phyloP scores from a whole-genome alignment of 2,797 vertebrate genomes.

The Kryptopterus vitreolus region DNA sequence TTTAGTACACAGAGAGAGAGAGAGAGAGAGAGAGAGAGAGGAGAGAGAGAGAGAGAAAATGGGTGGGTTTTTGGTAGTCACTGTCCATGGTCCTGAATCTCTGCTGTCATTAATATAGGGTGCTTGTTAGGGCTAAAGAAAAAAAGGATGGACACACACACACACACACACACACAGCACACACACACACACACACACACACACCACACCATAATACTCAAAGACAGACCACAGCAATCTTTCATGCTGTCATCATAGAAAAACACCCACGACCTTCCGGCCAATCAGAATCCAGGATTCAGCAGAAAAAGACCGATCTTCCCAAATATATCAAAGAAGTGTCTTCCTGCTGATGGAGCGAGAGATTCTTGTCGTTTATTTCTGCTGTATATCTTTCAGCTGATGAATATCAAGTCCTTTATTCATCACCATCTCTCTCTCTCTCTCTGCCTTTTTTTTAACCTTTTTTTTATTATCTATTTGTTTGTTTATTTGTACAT shows the following conservation, averaged over 20 bases:
- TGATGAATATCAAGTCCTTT: background rate
- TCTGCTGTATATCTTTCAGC: background rate
- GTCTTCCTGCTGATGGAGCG: background rate
- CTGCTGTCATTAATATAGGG: too few relatives aligned
- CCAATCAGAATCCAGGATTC: too few relatives aligned
- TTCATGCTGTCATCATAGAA: background rate
- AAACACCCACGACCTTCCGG: background rate
- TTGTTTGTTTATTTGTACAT: background rate
- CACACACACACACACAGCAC: too few relatives aligned
- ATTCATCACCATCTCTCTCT: constrained; percentile 36
- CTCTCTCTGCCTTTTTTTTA: background rate
- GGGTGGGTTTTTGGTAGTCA: background rate
- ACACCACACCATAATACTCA: too few relatives aligned
- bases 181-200: background rate
- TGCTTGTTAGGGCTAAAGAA: background rate
- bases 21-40: too few relatives aligned
- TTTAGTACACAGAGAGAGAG: too few relatives aligned
- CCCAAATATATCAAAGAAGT: too few relatives aligned
- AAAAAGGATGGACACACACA: background rate
- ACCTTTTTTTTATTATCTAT: background rate
- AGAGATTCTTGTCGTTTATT: background rate
- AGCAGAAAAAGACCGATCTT: too few relatives aligned
- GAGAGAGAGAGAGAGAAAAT: background rate
- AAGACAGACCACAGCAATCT: too few relatives aligned
- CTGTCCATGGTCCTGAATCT: constrained; percentile 23